Evolutionary conservation across 2,797 vertebrate genomes (phyloP).

Genomic region (Manis crassicaudata): DNA sequence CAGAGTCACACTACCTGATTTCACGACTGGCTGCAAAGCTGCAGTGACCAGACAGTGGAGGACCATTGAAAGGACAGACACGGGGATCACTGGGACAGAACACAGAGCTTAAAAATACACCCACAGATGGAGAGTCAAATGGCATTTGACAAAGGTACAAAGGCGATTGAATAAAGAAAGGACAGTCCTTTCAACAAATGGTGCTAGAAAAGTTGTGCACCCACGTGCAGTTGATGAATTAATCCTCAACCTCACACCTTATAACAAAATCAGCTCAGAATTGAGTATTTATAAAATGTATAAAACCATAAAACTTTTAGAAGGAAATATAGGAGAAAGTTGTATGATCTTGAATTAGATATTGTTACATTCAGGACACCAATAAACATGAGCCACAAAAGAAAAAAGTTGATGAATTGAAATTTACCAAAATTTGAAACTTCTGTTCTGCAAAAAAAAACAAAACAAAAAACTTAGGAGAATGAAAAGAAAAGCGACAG

Average conservation of each 20-base stretch:
- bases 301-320: neutral
- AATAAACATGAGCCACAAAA: neutral
- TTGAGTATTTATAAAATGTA: neutral
- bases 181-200: neutral
- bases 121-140: rapidly evolving
- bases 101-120: neutral
- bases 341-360: neutral
- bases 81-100: too few relatives aligned
- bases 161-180: neutral
- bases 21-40: neutral
- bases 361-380: too few relatives aligned
- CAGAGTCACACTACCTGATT: rapidly evolving
- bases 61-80: neutral
- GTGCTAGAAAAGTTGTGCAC: neutral
- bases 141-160: neutral
- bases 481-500: neutral
- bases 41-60: rapidly evolving
- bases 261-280: neutral
- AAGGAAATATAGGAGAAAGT: neutral
- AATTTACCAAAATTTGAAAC: neutral
- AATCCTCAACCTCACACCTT: neutral
- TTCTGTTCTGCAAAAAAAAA: neutral
- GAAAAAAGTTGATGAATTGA: rapidly evolving
- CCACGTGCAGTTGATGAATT: neutral
- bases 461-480: too few relatives aligned